These are phyloP conservation scores for Tenodera sinensis DNA, from an alignment of 2,888 invertebrate species.

Conservation along the genomic window DNA sequence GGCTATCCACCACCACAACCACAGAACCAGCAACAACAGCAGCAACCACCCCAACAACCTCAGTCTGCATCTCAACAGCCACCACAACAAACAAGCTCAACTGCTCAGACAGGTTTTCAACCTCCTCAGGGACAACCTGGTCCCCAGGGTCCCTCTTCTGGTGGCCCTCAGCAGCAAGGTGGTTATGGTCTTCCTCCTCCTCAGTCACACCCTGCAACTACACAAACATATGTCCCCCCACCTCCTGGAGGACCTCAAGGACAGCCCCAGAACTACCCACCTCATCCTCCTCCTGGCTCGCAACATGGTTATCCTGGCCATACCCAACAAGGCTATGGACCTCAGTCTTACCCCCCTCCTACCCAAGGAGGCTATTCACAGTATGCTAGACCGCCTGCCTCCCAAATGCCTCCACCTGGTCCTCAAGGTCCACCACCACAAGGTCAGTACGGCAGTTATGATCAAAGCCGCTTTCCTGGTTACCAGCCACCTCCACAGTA, in stretches of 20 bases:
- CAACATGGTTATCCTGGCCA: slow-evolving; percentile 29
- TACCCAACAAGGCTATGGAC: slow-evolving; percentile 27
- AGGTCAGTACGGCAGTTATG: slow-evolving; percentile 71
- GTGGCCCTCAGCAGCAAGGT: slow-evolving; percentile 26
- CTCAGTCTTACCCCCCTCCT: slow-evolving; percentile 42
- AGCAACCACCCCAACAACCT: slow-evolving; percentile 30
- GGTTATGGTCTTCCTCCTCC: slow-evolving; percentile 30
- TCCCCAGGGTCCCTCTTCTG: slow-evolving; percentile 28
- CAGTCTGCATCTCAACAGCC: slow-evolving; percentile 41
- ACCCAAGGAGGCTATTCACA: slow-evolving; percentile 58
- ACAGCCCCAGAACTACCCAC: slow-evolving; percentile 30
- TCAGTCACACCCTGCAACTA: slow-evolving; percentile 31
- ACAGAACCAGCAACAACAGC: slow-evolving; percentile 25
- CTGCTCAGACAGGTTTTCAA: slow-evolving; percentile 45
- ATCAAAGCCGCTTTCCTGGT: slow-evolving; percentile 40
- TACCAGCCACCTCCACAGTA: slow-evolving; percentile 76
- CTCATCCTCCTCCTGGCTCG: slow-evolving; percentile 36
- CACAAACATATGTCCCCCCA: slow-evolving; percentile 31
- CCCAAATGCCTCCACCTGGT: slow-evolving; percentile 56
- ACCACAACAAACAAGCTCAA: slow-evolving; percentile 35
- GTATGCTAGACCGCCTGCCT: slow-evolving; percentile 57
- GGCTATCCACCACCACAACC: slow-evolving; percentile 25
- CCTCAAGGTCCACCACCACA: slow-evolving; percentile 71
- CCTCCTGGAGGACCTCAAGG: slow-evolving; percentile 24
- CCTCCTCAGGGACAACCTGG: slow-evolving; percentile 39